Evolutionary conservation across 1,140 invertebrate species (phyloP), one percentile per base, ranked within the genome.

Genomic region (Aphaenogaster floridana): DNA sequence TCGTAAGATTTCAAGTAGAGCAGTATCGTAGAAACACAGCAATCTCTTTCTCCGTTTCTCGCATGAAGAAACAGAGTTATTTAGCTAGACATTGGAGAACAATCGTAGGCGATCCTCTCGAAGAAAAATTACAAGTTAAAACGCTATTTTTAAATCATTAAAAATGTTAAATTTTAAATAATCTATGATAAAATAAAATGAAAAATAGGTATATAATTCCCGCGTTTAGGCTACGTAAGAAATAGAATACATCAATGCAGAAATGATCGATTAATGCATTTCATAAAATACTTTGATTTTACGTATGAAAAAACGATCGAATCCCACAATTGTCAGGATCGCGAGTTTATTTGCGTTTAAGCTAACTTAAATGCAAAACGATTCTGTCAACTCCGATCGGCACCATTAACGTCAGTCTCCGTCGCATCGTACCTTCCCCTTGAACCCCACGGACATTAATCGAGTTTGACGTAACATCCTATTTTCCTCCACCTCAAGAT

Each of bases 401-500:
- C 34, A 39, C 11, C 28, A 61, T 71, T 48, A 83, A 39, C 9
- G 52, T 83, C 39, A 74, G 39, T 72, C 21, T 21, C 7, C 68
- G 52, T 69, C 17, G 28, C 52, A 59, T 72, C 80, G 69, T 61
- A 48, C 69, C 42, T 48, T 83, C 52, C 11, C 52, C 68, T 83
- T 83, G 68, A 83, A 83, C 61, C 69, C 21, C 54, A 72, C n/a
- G 42, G 54, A 83, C 80, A 83, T 83, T 83, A 83, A 83, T 83
- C 42, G 68, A 74, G 54, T 83, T 83, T 83, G 68, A 83, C 28
- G 68, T 83, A 83, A 83, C 80, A 74, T 83, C 68, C 68, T 83
- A 83, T 83, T 83, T 83, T 74, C 80, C 80, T 83, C 39, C 36
- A 74, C 68, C 68, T 72, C 80, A 61, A 83, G 80, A 83, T 72